Evolutionary conservation across 1,140 invertebrate species (phyloP).

Genomic region (Frieseomelitta varia): DNA sequence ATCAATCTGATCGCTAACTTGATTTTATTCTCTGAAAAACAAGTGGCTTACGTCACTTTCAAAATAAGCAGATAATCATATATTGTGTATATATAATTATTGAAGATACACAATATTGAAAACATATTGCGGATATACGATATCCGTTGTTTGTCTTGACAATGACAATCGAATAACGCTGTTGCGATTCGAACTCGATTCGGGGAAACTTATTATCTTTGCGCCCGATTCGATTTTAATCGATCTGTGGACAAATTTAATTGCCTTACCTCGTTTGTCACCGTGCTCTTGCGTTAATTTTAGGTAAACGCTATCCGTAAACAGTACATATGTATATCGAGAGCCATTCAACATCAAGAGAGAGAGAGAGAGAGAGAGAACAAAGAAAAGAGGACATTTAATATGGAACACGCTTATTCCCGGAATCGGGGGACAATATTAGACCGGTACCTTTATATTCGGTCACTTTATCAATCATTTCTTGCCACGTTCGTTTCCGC

Average conservation of each 20-base stretch:
- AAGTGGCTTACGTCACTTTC: too few relatives aligned
- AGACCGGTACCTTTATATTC: not conserved
- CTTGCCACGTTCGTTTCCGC: not conserved
- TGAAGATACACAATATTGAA: too few relatives aligned
- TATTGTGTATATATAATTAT: too few relatives aligned
- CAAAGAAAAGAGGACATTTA: not conserved
- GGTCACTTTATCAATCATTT: slow-evolving; percentile 2
- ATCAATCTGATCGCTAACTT: too few relatives aligned
- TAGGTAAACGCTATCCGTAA: not conserved
- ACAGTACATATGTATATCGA: not conserved
- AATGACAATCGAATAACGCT: too few relatives aligned
- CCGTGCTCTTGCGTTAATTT: not conserved
- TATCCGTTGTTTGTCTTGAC: not conserved
- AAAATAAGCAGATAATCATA: too few relatives aligned
- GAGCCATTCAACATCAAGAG: not conserved
- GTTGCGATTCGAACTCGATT: not conserved
- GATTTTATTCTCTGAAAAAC: too few relatives aligned
- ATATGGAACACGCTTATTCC: not conserved
- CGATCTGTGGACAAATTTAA: not conserved
- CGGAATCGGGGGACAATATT: too few relatives aligned
- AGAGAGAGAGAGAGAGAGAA: not conserved
- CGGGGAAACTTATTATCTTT: not conserved
- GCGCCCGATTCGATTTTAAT: not conserved
- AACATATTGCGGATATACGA: not conserved
- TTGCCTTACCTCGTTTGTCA: slow-evolving; percentile 36